Base-by-base conservation (phyloP, 2,888 invertebrate species). In the Ectemnius continuus region DNA sequence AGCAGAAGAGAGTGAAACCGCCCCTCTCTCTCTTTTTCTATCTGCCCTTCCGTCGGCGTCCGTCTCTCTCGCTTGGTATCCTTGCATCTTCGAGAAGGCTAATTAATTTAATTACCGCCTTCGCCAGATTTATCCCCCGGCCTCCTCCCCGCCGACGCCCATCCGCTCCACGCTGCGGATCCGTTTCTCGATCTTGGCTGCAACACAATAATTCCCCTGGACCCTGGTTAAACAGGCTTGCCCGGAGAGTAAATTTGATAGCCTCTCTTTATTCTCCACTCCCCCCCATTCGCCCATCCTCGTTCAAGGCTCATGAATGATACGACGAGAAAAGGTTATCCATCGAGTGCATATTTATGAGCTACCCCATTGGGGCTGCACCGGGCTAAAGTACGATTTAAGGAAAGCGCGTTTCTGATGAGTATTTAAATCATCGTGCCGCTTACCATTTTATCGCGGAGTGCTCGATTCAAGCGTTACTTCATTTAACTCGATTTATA, bases 91-190 rank as follows among this genome's bases (percentile, higher is more conserved):
- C 84, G 82, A 87, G 88, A 84, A 86, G 87, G 87, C 88, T 90
- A 90, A 90, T 89, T 90, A 90, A 89, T 89, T 89, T 88, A 88
- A 89, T 89, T 89, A 89, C 88, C 86, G 84, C 84, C 85, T 84
- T 80, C 80, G 75, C 83, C 85, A 85, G 87, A 87, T 88, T 88
- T 85, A 75, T 36, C 69, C 80, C 23, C 70, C 69, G 58, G 6
- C 46, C 78, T 75, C 75, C 61, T 72, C 70, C 16, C 58, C 66
- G 6, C 36, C 36, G 36, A 62, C 67, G 48, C 73, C 70, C 60
- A 74, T 70, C 56, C 71, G 28, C 61, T 56, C 69, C 59, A 47
- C 67, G 45, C 65, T 66, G 64, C 74, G 75, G 75, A 76, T 81
- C 69, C n/a, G 64, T 77, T 77, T 62, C 73, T 56, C 77, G 77